phyloP scores from a whole-genome alignment of 2,797 vertebrate genomes.

The Pipistrellus pygmaeus region DNA sequence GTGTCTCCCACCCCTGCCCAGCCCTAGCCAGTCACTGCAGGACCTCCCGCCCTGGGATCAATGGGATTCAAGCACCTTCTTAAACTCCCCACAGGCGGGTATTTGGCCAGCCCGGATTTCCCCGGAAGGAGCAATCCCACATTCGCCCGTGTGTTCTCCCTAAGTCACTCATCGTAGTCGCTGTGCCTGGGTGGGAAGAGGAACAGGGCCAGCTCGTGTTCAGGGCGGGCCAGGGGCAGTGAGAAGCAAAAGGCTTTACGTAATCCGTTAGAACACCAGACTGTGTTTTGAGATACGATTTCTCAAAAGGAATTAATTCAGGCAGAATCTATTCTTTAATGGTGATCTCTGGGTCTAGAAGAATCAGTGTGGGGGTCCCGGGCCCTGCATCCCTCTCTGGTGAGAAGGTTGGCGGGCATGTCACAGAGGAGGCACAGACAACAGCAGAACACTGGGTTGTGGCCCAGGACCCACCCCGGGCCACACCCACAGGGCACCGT shows the following conservation, averaged over 20 bases:
- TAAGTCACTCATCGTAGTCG: neutral
- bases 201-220: neutral
- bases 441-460: rapidly evolving
- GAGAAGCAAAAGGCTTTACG: neutral
- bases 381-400: neutral
- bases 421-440: neutral
- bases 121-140: neutral
- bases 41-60: neutral
- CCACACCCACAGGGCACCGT: rapidly evolving
- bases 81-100: neutral
- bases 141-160: neutral
- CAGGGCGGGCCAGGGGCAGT: neutral
- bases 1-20: neutral
- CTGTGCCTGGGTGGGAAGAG: neutral
- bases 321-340: constrained; percentile 22
- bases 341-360: neutral
- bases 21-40: neutral
- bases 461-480: neutral
- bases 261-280: neutral
- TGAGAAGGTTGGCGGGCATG: neutral
- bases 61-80: neutral
- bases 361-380: neutral
- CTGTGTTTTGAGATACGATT: neutral
- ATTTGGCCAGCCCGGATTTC: neutral
- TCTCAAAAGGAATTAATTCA: constrained; percentile 28